These are phyloP conservation scores for Taphrorychus bicolor DNA, from an alignment of 2,888 invertebrate species.

Conservation along the genomic window DNA sequence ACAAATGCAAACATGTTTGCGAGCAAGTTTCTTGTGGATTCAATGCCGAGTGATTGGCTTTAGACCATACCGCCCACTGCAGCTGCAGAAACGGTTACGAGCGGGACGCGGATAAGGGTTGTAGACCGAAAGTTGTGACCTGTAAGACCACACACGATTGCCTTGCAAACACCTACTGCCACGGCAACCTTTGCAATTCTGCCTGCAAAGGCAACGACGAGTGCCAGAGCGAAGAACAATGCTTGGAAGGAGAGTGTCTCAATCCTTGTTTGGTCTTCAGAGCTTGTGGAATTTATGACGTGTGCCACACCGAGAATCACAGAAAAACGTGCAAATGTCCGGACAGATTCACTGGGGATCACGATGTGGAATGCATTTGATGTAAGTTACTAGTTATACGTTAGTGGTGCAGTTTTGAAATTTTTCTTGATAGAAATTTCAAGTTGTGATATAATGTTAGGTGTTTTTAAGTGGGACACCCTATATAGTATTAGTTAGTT, in stretches of 20 bases:
- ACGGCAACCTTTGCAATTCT: conserved; percentile 80
- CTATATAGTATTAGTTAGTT: too few relatives aligned
- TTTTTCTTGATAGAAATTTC: too few relatives aligned
- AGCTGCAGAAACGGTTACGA: conserved; percentile 80
- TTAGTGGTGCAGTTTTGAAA: too few relatives aligned
- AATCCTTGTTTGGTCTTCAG: conserved; percentile 79
- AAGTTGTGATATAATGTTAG: too few relatives aligned
- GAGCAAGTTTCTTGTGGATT: conserved; percentile 78
- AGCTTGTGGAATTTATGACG: conserved; percentile 84
- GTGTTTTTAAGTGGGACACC: too few relatives aligned
- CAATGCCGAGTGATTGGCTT: conserved; percentile 83
- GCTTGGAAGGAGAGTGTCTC: conserved; percentile 81
- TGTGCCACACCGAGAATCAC: conserved; percentile 76
- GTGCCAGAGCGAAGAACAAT: conserved; percentile 80
- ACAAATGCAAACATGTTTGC: conserved; percentile 86
- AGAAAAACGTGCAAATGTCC: conserved; percentile 84
- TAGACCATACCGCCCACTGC: conserved; percentile 79
- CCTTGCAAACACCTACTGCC: conserved; percentile 80
- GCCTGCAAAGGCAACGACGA: conserved; percentile 81
- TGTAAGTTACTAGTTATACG: too few relatives aligned
- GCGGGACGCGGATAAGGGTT: conserved; percentile 76
- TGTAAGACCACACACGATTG: conserved; percentile 79
- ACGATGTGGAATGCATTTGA: conserved; percentile 84
- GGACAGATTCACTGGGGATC: conserved; percentile 84
- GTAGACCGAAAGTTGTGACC: conserved; percentile 75